Evolutionary conservation across 2,888 invertebrate genomes (phyloP).

Genomic region (Branchinecta sandiegonensis): DNA sequence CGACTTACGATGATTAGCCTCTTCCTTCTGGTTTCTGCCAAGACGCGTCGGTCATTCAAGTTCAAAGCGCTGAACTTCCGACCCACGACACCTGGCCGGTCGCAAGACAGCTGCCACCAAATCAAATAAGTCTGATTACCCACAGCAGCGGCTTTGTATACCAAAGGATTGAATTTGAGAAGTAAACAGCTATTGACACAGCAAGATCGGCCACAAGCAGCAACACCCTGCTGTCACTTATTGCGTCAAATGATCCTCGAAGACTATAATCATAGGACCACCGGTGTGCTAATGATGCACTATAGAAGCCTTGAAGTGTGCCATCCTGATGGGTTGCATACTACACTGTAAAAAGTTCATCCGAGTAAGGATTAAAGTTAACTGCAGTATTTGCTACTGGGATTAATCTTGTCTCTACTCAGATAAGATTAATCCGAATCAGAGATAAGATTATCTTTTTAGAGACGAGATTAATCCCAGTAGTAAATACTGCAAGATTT

Average conservation of each 20-base stretch:
- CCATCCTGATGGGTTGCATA: neutral
- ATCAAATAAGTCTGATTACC: neutral
- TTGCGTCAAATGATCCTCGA: slow-evolving; percentile 15
- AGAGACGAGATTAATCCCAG: too few species aligned
- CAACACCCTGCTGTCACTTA: slow-evolving; percentile 10
- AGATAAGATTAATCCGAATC: too few species aligned
- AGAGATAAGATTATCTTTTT: too few species aligned
- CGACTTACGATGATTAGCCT: too few species aligned
- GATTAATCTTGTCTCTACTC: too few species aligned
- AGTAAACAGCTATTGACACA: slow-evolving; percentile 16
- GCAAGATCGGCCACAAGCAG: slow-evolving; percentile 1
- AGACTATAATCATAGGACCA: neutral
- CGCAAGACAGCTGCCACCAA: slow-evolving; percentile 3
- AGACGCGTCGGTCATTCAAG: slow-evolving; percentile 8
- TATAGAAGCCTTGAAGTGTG: slow-evolving; percentile 6
- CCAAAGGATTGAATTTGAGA: slow-evolving; percentile 15
- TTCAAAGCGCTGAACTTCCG: slow-evolving; percentile 12
- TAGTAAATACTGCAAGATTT: too few species aligned
- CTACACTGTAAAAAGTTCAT: too few species aligned
- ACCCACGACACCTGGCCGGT: neutral
- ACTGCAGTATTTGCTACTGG: too few species aligned
- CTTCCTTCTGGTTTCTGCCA: neutral
- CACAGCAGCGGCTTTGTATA: neutral
- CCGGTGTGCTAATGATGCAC: neutral
- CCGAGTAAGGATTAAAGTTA: too few species aligned